A percentile compares a stretch with the other conserved stretches of the same genome.
phyloP scores from a whole-genome alignment of 2,888 invertebrate genomes.

The Cosmia trapezina region DNA sequence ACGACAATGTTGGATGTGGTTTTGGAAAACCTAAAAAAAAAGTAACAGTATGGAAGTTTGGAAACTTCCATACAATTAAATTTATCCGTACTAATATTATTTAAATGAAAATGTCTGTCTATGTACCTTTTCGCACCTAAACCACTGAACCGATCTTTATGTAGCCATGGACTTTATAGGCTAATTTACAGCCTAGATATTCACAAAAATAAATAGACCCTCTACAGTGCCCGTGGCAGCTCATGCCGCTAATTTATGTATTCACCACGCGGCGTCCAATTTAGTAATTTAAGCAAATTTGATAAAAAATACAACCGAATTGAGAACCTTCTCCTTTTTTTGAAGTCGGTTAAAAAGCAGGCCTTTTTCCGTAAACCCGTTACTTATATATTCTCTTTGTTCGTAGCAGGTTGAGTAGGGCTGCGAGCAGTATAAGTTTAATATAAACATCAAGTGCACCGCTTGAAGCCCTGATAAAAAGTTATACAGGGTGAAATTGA shows the following conservation, averaged over 20 bases:
- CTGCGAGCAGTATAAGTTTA: slow-evolving; percentile 24
- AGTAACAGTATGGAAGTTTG: no score
- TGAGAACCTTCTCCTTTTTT: no score
- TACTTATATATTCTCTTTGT: slow-evolving; percentile 25
- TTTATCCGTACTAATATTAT: neutral
- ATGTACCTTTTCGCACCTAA: neutral
- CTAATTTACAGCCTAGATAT: neutral
- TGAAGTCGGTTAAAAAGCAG: no score
- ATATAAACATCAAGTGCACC: slow-evolving; percentile 53
- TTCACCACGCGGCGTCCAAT: slow-evolving; percentile 47
- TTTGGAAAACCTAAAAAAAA: no score
- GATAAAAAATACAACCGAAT: no score
- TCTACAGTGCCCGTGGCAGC: neutral
- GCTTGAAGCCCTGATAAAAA: slow-evolving; percentile 34
- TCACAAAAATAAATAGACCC: slow-evolving; percentile 34
- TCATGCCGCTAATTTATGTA: slow-evolving; percentile 40
- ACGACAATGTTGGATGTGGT: slow-evolving; percentile 20
- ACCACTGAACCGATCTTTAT: neutral
- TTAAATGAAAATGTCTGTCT: neutral
- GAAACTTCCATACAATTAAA: neutral
- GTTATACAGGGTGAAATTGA: no score
- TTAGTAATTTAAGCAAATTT: slow-evolving; percentile 42
- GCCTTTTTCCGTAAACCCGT: slow-evolving; percentile 18
- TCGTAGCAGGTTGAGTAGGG: slow-evolving; percentile 10
- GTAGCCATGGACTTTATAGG: neutral